Conservation (phyloP, 2,113 vertebrate genomes). For the Sinosuthora webbiana region DNA sequence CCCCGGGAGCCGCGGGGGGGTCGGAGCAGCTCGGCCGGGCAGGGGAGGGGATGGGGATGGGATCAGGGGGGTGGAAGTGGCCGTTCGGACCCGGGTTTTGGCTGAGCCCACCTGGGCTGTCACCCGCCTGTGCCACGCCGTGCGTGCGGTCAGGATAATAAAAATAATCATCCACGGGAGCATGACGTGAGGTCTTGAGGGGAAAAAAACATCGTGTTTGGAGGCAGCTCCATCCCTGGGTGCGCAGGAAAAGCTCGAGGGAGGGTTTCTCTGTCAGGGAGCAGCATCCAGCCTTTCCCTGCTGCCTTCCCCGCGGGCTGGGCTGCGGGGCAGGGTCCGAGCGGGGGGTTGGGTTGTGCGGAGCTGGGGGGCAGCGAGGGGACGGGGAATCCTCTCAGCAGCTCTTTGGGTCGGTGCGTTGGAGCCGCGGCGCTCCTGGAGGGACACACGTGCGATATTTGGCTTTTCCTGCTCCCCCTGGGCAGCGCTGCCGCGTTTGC, state of each 20-base stretch:
- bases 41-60: accelerated
- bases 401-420: accelerated
- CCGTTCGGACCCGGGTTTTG: accelerated
- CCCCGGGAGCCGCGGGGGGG: accelerated
- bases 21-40: background rate
- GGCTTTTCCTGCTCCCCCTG: background rate
- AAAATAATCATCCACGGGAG: background rate
- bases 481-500: background rate
- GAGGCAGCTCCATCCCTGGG: background rate
- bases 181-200: background rate
- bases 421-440: accelerated
- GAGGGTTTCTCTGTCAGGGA: accelerated
- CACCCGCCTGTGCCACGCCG: background rate
- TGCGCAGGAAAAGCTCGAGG: accelerated
- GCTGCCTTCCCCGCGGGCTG: background rate
- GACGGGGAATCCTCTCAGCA: background rate
- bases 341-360: accelerated
- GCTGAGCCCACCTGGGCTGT: background rate
- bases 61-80: accelerated
- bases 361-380: background rate
- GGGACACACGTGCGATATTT: accelerated
- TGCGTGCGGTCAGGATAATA: background rate
- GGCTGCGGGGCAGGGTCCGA: background rate
- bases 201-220: background rate
- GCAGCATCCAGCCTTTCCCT: background rate